Evolutionary conservation across 2,113 vertebrate genomes (phyloP), one percentile per base, ranked within the genome.

Genomic region (Caranx ignobilis): DNA sequence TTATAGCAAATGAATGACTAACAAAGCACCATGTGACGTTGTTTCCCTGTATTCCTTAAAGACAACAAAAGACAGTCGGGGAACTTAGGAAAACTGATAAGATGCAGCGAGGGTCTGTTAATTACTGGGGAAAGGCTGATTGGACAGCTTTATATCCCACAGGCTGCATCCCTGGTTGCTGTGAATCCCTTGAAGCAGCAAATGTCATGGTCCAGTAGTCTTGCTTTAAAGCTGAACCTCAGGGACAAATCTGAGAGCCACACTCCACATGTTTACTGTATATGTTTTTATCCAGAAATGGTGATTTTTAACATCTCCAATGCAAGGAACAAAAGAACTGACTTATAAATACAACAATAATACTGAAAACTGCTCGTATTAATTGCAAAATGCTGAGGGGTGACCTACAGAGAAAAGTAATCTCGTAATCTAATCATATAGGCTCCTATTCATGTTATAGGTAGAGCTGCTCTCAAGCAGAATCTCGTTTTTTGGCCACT

Each of bases 161-260:
- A 3, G 82, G 61, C 63, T 77, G 67, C 52, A 59, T 74, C 57
- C 39, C 74, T 68, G 67, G 62, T 16, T 48, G 34, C 64, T 35
- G 73, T 32, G 65, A 86, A 81, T 84, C 74, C 76, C 77, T 60
- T 60, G 67, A 88, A 87, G 79, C 82, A 79, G 86, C 68, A 88
- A 66, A 81, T 86, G 81, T 87, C 78, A 84, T 2, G 15, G 62
- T 76, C 39, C 11, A 13, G 37, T 82, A 34, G 64, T 66, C 82
- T 75, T 37, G 31, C 61, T 19, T 9, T 81, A 66, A 86, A 87
- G 41, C 4, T 12, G 60, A 34, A 56, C 32, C 6, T 75, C 39
- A 62, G 47, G 26, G 8, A 60, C 54, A 19, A 77, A 72, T 72
- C 56, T 21, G 60, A 12, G 63, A 80, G 62, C n/a, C 34, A 3